These are phyloP conservation scores for Bombus superbus DNA, from an alignment of 1,140 invertebrate genomes.

Conservation along the genomic window DNA sequence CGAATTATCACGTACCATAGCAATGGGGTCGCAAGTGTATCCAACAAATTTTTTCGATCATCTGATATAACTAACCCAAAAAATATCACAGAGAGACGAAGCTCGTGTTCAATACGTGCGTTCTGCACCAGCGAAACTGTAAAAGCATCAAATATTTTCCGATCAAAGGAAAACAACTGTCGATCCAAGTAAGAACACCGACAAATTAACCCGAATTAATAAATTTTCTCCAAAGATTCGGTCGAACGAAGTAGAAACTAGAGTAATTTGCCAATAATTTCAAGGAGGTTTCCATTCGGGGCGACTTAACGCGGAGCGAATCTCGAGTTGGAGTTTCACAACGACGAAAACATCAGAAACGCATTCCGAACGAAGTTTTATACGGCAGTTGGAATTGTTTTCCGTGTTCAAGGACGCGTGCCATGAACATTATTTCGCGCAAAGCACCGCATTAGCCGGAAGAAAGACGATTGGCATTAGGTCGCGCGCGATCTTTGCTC, in stretches of 20 bases:
- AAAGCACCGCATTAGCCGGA: constrained; percentile 62
- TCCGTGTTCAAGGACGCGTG: constrained; percentile 27
- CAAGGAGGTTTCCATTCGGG: not conserved
- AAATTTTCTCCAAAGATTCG: not conserved
- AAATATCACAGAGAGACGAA: no score
- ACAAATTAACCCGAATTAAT: not conserved
- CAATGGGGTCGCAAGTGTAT: not conserved
- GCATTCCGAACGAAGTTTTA: constrained; percentile 22
- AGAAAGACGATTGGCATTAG: constrained; percentile 61
- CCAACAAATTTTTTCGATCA: no score
- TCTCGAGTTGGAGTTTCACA: not conserved
- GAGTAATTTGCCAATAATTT: not conserved
- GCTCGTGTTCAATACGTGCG: no score
- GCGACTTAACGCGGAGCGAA: not conserved
- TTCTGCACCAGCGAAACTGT: no score
- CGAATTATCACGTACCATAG: not conserved
- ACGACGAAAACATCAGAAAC: constrained; percentile 28
- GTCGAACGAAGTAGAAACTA: not conserved
- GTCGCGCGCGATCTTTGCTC: constrained; percentile 59
- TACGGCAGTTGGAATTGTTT: constrained; percentile 28
- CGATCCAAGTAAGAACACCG: no score
- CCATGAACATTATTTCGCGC: constrained; percentile 54
- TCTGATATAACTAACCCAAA: no score
- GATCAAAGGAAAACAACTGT: not conserved
- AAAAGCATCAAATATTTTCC: not conserved